These are phyloP conservation scores for Heterotis niloticus DNA, from an alignment of 2,113 vertebrate genomes.

Conservation along the genomic window DNA sequence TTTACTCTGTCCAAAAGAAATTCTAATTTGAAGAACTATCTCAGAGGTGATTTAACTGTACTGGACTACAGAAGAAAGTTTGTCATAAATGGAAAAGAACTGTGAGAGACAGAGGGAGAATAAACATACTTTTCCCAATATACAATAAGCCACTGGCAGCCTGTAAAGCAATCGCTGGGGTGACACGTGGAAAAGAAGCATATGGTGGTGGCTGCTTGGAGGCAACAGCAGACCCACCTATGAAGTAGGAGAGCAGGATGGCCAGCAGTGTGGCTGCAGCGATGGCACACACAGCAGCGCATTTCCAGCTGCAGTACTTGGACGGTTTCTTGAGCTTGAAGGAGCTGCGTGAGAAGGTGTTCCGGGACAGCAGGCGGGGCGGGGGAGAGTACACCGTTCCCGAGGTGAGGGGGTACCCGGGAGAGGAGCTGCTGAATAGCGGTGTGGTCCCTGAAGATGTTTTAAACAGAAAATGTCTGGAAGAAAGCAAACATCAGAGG, in stretches of 20 bases:
- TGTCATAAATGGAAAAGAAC: neutral
- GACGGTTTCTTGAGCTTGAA: constrained; percentile 90
- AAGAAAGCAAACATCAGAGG: neutral
- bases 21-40: too few species aligned
- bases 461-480: constrained; percentile 86
- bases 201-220: too few species aligned
- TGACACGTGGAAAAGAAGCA: neutral
- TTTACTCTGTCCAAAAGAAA: too few species aligned
- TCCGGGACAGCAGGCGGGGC: constrained; percentile 79
- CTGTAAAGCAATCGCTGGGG: neutral
- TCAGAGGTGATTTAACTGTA: too few species aligned
- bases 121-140: too few species aligned
- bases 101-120: neutral
- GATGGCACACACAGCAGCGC: constrained; percentile 79
- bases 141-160: neutral
- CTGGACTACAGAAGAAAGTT: too few species aligned
- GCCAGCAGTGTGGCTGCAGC: constrained; percentile 77
- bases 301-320: constrained; percentile 90
- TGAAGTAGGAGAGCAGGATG: constrained; percentile 81
- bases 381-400: constrained; percentile 85
- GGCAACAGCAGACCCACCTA: constrained; percentile 63
- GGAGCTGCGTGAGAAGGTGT: constrained; percentile 83
- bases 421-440: constrained; percentile 83
- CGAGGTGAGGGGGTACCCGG: constrained; percentile 82
- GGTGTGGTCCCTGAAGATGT: constrained; percentile 85